A percentile compares a stretch with the other conserved stretches of the same genome.
Evolutionary conservation across 2,888 invertebrate species (phyloP).

Genomic region (Chydorus sphaericus): DNA sequence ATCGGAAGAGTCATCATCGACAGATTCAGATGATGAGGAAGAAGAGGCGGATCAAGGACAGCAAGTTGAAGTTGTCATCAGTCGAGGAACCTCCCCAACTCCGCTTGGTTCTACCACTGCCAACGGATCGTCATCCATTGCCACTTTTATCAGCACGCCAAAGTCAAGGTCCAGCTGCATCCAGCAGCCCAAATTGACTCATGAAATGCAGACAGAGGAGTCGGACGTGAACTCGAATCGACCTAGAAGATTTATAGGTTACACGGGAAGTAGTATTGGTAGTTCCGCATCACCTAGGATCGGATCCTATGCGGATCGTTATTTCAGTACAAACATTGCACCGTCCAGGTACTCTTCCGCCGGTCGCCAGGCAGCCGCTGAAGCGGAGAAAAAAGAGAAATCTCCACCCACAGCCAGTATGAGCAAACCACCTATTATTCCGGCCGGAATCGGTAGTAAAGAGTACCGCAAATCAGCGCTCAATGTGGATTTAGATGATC

Average conservation of each 20-base stretch:
- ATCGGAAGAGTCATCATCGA: neutral
- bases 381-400: neutral
- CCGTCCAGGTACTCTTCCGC: slow-evolving; percentile 4
- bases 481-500: slow-evolving; percentile 41
- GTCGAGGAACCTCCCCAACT: slow-evolving; percentile 4
- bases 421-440: slow-evolving; percentile 8
- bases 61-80: neutral
- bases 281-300: neutral
- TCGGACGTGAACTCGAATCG: slow-evolving; percentile 47
- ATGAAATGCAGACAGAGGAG: slow-evolving; percentile 59
- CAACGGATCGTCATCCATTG: no score
- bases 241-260: slow-evolving; percentile 39
- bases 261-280: slow-evolving; percentile 10
- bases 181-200: no score
- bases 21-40: neutral
- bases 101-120: no score
- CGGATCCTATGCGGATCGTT: slow-evolving; percentile 8
- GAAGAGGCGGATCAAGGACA: neutral
- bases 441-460: slow-evolving; percentile 36
- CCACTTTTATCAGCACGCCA: neutral
- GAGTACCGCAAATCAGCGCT: slow-evolving; percentile 57
- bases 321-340: slow-evolving; percentile 11
- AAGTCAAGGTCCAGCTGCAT: no score
- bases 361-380: neutral
- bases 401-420: neutral